A percentile compares a stretch with the other conserved stretches of the same genome.
Conservation (phyloP, 2,113 vertebrate species). For the Dromiciops gliroides region DNA sequence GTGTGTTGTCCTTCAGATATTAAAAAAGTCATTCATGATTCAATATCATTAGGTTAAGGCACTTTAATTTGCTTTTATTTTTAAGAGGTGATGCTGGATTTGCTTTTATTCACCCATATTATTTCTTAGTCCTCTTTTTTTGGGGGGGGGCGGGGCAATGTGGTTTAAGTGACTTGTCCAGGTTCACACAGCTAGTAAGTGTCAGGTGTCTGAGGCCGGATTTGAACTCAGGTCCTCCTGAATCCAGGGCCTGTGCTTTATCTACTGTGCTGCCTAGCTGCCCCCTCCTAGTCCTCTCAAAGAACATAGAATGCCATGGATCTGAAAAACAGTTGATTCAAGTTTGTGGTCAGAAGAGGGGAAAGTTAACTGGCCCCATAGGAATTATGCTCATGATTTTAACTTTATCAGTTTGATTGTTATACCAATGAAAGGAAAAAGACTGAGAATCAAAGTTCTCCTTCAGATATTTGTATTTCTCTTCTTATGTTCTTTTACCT, state of each 20-base stretch:
- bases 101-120: background rate
- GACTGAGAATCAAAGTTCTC: too few species aligned
- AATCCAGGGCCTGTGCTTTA: too few species aligned
- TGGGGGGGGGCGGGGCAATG: too few species aligned
- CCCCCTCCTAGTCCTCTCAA: background rate
- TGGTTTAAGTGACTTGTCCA: too few species aligned
- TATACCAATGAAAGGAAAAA: background rate
- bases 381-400: background rate
- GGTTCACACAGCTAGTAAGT: too few species aligned
- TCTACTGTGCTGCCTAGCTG: too few species aligned
- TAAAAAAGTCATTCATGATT: background rate
- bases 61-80: background rate
- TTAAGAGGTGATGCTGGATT: background rate
- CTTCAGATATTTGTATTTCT: background rate
- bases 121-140: too few species aligned
- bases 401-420: background rate
- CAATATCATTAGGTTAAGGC: background rate
- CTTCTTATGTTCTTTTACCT: background rate
- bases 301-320: background rate
- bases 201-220: too few species aligned
- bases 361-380: background rate
- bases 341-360: background rate
- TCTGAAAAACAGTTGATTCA: background rate
- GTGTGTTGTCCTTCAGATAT: background rate
- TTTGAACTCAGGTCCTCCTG: too few species aligned